A percentile compares a stretch with the other conserved stretches of the same genome.
Conservation (phyloP, 2,113 vertebrate genomes). For the Dromaius novaehollandiae region DNA sequence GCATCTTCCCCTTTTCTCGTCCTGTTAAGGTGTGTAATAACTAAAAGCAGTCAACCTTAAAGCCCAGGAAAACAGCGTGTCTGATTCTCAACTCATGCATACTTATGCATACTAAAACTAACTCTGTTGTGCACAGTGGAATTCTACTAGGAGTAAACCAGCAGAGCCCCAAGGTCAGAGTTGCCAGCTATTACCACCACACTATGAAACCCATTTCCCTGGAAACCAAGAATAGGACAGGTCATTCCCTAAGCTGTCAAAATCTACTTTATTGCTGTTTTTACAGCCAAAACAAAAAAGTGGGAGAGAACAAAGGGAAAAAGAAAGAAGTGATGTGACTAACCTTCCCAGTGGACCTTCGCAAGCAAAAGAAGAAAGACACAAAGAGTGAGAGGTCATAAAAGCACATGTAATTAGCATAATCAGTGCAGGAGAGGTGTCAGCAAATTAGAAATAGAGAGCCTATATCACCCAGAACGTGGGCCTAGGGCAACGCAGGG, state of each 20-base stretch:
- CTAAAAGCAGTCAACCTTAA: slow-evolving; percentile 25
- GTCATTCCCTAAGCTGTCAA: slow-evolving; percentile 37
- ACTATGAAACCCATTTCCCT: slow-evolving; percentile 19
- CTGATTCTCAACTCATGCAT: slow-evolving; percentile 6
- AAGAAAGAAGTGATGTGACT: slow-evolving; percentile 58
- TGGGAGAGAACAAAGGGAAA: neutral
- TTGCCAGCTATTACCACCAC: neutral
- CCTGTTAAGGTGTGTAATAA: slow-evolving; percentile 20
- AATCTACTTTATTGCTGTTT: slow-evolving; percentile 20
- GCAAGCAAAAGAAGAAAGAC: slow-evolving; percentile 50
- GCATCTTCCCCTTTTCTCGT: neutral
- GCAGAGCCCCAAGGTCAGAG: slow-evolving; percentile 24
- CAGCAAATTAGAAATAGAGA: slow-evolving; percentile 66
- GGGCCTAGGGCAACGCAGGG: neutral
- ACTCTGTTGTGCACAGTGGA: neutral
- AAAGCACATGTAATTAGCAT: slow-evolving; percentile 58
- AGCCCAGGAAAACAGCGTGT: neutral
- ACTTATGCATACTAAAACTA: slow-evolving; percentile 13
- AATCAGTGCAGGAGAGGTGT: slow-evolving; percentile 51
- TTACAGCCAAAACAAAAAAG: neutral
- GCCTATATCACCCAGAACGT: neutral
- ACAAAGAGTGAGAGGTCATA: neutral
- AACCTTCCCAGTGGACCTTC: slow-evolving; percentile 30
- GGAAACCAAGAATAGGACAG: slow-evolving; percentile 22
- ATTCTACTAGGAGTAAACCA: neutral